A percentile compares a stretch with the other conserved stretches of the same genome.
Evolutionary conservation across 2,797 vertebrate species (phyloP).

Genomic region (Phalanger gymnotis): DNA sequence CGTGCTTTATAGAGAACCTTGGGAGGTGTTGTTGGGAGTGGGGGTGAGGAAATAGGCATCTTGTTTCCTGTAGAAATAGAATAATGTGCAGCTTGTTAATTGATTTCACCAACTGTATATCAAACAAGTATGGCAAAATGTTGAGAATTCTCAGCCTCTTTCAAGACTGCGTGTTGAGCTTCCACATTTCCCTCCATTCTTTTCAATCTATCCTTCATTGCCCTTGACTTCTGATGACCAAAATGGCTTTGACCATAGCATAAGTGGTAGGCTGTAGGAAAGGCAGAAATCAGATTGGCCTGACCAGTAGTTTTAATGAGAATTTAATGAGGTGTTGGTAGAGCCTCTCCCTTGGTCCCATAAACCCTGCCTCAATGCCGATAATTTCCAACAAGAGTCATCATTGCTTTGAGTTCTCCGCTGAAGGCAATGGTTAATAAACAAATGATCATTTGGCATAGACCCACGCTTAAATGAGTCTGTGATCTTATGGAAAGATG

Average conservation of each 20-base stretch:
- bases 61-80: not conserved
- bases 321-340: not conserved
- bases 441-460: not conserved
- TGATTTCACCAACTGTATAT: not conserved
- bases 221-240: not conserved
- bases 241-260: not conserved
- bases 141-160: not conserved
- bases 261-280: not conserved
- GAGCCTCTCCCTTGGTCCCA: not conserved
- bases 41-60: not conserved
- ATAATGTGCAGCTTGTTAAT: not conserved
- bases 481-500: not conserved
- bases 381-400: accelerated
- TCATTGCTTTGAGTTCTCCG: not conserved
- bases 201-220: not conserved
- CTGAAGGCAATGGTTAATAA: not conserved
- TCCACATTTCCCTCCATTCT: not conserved
- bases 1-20: not conserved
- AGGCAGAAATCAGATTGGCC: not conserved
- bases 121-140: not conserved
- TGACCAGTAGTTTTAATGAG: not conserved
- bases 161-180: not conserved
- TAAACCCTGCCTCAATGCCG: too few species aligned
- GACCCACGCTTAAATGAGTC: not conserved
- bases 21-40: not conserved